phyloP scores from a whole-genome alignment of 2,888 invertebrate species.

The Norana najaformis region DNA sequence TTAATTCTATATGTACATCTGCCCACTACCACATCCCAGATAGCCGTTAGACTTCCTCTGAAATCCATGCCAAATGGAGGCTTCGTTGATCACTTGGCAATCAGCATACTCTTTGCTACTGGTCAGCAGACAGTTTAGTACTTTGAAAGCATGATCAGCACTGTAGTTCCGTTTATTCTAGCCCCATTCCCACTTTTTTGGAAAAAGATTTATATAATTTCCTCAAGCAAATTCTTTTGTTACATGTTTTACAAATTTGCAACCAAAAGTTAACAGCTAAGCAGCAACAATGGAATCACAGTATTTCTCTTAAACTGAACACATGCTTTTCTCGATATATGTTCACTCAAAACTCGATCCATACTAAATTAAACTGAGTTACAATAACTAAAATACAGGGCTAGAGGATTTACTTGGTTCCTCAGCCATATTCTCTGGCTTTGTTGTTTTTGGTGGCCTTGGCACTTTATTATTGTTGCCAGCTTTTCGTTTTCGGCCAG shows the following conservation, averaged over 20 bases:
- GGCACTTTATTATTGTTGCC: background rate
- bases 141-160: background rate
- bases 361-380: background rate
- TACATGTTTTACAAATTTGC: background rate
- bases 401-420: background rate
- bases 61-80: no score
- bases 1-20: no score
- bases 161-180: background rate
- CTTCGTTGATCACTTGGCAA: no score
- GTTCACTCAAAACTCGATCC: background rate
- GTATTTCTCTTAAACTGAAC: background rate
- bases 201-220: background rate
- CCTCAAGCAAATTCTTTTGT: background rate
- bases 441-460: background rate
- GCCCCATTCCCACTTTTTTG: background rate
- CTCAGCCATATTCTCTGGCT: background rate
- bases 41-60: no score
- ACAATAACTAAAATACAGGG: conserved; percentile 5
- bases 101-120: background rate
- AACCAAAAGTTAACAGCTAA: background rate
- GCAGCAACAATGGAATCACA: background rate
- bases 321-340: background rate
- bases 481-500: conserved; percentile 13
- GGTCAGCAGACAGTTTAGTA: background rate
- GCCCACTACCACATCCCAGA: no score